Percentiles rank a stretch among this genome's conserved stretches.
These are phyloP conservation scores for Pomacea maculata DNA, from an alignment of 1,140 invertebrate genomes.

Conservation along the genomic window DNA sequence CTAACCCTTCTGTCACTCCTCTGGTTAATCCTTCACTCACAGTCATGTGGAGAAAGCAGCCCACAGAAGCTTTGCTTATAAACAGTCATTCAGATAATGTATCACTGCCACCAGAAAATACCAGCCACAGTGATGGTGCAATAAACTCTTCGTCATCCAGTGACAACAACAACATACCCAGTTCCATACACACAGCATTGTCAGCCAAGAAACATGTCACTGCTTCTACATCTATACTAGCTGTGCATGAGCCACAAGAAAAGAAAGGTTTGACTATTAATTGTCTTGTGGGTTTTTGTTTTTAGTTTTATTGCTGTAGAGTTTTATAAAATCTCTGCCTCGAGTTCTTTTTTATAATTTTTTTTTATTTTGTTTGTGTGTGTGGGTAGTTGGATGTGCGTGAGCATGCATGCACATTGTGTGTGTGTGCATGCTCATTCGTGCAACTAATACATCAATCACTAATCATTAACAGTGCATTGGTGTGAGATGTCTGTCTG, in stretches of 20 bases:
- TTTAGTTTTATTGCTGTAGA: background rate
- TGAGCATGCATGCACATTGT: too few species aligned
- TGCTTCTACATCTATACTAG: background rate
- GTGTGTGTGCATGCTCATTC: too few species aligned
- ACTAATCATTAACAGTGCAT: too few species aligned
- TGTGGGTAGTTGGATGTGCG: background rate
- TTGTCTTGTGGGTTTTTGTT: background rate
- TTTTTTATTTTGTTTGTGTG: conserved; percentile 4
- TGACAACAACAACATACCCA: conserved; percentile 36
- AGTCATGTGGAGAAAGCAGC: background rate
- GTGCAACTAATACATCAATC: too few species aligned
- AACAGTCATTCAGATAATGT: too few species aligned
- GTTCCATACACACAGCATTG: conserved; percentile 24
- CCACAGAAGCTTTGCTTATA: too few species aligned
- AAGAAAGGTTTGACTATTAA: background rate
- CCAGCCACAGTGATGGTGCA: conserved; percentile 16
- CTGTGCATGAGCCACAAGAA: background rate
- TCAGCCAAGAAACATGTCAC: conserved; percentile 10
- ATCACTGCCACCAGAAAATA: background rate
- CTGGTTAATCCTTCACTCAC: background rate
- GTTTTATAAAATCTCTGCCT: background rate
- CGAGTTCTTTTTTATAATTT: background rate
- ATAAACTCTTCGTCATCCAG: conserved; percentile 38
- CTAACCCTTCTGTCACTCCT: background rate
- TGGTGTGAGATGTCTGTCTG: too few species aligned